Evolutionary conservation across 2,888 invertebrate species (phyloP).

Genomic region (Atherix ibis): DNA sequence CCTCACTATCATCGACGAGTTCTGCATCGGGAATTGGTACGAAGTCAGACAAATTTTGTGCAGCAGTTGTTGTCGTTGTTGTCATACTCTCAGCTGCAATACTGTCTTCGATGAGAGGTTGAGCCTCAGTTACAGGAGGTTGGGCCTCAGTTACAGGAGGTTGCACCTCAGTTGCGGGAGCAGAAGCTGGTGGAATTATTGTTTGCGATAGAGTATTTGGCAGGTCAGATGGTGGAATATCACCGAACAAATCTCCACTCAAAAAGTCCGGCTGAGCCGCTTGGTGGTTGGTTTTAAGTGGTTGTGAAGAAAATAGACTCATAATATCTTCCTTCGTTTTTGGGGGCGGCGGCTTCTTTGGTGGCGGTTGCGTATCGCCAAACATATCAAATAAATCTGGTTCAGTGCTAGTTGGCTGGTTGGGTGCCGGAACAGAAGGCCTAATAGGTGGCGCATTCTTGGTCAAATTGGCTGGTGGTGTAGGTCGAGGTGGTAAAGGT

Average conservation of each 20-base stretch:
- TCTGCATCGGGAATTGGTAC: not conserved
- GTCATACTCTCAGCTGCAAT: not conserved
- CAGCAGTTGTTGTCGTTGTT: not conserved
- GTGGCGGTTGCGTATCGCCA: conserved; percentile 34
- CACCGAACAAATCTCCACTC: conserved; percentile 36
- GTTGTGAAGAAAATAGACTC: conserved; percentile 39
- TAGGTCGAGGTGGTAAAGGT: conserved; percentile 25
- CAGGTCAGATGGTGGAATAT: conserved; percentile 12
- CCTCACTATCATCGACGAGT: too few species aligned
- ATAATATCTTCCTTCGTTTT: conserved; percentile 44
- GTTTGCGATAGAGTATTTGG: conserved; percentile 5
- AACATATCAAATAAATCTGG: conserved; percentile 40
- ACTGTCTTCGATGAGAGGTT: not conserved
- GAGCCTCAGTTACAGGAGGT: not conserved
- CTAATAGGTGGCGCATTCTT: conserved; percentile 18
- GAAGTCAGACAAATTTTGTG: not conserved
- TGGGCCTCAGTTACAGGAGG: not conserved
- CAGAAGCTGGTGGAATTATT: conserved; percentile 6
- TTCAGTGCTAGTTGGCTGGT: conserved; percentile 16
- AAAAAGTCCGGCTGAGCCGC: conserved; percentile 38
- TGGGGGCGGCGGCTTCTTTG: conserved; percentile 35
- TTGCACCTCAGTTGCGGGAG: not conserved
- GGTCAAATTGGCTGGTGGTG: conserved; percentile 24
- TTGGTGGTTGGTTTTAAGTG: conserved; percentile 21
- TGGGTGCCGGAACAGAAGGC: conserved; percentile 13